phyloP scores from a whole-genome alignment of 2,888 invertebrate species.

The Masnerella sp. region DNA sequence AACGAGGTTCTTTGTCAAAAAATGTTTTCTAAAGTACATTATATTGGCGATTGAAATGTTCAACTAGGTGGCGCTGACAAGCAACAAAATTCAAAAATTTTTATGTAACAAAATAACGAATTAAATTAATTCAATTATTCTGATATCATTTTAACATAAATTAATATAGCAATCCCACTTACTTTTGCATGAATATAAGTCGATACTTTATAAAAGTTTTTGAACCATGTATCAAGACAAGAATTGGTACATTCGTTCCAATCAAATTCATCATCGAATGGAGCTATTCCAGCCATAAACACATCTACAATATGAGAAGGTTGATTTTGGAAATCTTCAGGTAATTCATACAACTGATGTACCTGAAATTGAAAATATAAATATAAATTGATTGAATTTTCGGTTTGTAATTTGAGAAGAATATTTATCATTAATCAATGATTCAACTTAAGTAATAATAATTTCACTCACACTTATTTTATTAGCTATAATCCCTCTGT shows the following conservation, averaged over 20 bases:
- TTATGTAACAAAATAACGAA: too few relatives aligned
- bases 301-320: conserved; percentile 79
- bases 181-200: conserved; percentile 73
- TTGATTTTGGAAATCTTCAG: conserved; percentile 73
- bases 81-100: conserved; percentile 4
- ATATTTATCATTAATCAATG: too few relatives aligned
- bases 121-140: too few relatives aligned
- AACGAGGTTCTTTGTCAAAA: conserved; percentile 5
- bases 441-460: too few relatives aligned
- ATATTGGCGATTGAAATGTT: too few relatives aligned
- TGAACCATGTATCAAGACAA: conserved; percentile 75
- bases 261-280: conserved; percentile 79
- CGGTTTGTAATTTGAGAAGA: too few relatives aligned
- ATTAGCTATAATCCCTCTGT: conserved; percentile 78
- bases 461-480: conserved; percentile 18
- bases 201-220: conserved; percentile 65
- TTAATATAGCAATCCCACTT: conserved; percentile 2
- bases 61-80: too few relatives aligned
- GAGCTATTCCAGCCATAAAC: conserved; percentile 79
- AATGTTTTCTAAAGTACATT: too few relatives aligned
- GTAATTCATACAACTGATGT: conserved; percentile 74
- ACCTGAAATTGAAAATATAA: conserved; percentile 62
- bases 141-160: too few relatives aligned
- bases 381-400: not conserved
- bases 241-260: conserved; percentile 79